phyloP scores from a whole-genome alignment of 2,888 invertebrate species.

The Latheticus oryzae region DNA sequence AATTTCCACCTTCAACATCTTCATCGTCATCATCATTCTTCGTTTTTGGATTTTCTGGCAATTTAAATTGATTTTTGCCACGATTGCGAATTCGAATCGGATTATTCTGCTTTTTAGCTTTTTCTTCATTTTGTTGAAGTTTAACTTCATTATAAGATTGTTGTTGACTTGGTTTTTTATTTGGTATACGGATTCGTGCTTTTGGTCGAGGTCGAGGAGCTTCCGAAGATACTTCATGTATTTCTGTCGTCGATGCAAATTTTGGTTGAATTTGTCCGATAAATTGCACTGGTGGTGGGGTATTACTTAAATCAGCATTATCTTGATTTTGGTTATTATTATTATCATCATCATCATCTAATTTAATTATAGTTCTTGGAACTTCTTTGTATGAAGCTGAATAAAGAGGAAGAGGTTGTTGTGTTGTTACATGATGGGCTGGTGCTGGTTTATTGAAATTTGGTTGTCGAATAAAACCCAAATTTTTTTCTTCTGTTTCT shows the following conservation, averaged over 20 bases:
- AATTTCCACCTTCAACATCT: conserved; percentile 67
- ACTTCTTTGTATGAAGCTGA: conserved; percentile 35
- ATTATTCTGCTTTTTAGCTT: conserved; percentile 46
- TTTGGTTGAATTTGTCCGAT: conserved; percentile 62
- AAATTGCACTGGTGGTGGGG: conserved; percentile 52
- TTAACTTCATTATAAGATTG: conserved; percentile 42
- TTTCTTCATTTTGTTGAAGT: conserved; percentile 45
- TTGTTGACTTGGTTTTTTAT: conserved; percentile 40
- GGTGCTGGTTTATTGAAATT: conserved; percentile 56
- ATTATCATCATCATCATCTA: conserved; percentile 23
- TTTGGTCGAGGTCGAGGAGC: conserved; percentile 47
- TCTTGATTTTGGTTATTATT: conserved; percentile 14
- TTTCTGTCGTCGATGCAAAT: conserved; percentile 48
- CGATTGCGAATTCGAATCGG: conserved; percentile 62
- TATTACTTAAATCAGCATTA: no score
- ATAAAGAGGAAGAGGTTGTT: conserved; percentile 42
- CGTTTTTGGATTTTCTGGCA: conserved; percentile 59
- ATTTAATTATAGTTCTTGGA: conserved; percentile 17
- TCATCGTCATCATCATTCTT: conserved; percentile 56
- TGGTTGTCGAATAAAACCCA: conserved; percentile 68
- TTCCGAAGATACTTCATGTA: conserved; percentile 42
- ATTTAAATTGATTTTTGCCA: conserved; percentile 69
- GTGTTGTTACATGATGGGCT: conserved; percentile 32
- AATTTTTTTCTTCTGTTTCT: conserved; percentile 63
- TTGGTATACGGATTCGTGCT: conserved; percentile 47